Evolutionary conservation across 2,113 vertebrate genomes (phyloP).

Genomic region (Atlantisia rogersi): DNA sequence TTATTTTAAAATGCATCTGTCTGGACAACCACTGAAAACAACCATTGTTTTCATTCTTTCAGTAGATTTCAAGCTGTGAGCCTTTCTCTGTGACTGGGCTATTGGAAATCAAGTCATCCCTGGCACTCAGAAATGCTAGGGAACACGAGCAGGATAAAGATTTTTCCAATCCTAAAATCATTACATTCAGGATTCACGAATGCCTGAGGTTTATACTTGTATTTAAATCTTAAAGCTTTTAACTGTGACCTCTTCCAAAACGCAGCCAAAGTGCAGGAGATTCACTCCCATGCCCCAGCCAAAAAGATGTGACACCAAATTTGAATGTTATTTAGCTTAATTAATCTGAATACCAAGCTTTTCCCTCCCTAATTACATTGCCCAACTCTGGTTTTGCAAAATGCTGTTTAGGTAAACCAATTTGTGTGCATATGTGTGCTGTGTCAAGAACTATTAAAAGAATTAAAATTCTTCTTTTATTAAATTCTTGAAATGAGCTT

Average conservation of each 20-base stretch:
- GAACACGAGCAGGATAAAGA: background rate
- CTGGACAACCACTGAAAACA: background rate
- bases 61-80: background rate
- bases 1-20: background rate
- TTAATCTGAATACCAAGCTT: background rate
- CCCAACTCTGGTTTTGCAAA: background rate
- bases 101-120: background rate
- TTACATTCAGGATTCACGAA: background rate
- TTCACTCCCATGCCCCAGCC: accelerated
- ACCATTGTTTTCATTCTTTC: background rate
- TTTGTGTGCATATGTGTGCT: background rate
- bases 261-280: background rate
- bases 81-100: background rate
- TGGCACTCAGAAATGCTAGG: background rate
- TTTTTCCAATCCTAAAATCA: background rate
- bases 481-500: background rate
- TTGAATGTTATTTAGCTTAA: background rate
- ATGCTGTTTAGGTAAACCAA: background rate
- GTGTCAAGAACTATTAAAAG: background rate
- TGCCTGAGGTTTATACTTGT: background rate
- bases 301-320: background rate
- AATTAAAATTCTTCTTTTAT: background rate
- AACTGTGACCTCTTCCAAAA: background rate
- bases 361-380: background rate
- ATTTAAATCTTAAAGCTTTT: background rate